Conservation (phyloP, 2,888 invertebrate genomes). For the Scelioninae gen. 2 region DNA sequence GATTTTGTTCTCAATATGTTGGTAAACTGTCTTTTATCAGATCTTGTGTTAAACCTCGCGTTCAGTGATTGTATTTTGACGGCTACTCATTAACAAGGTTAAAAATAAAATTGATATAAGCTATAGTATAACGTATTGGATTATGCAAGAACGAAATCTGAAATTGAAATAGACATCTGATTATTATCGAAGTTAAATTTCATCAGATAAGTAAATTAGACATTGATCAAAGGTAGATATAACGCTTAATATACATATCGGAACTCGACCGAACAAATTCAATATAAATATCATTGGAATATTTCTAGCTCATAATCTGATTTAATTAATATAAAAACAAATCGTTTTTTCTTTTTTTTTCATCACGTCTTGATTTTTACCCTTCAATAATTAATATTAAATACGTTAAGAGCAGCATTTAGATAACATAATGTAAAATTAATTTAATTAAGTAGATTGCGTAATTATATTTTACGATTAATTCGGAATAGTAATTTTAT, state of each 20-base stretch:
- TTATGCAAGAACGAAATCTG: background rate
- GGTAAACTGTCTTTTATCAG: too few relatives aligned
- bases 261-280: background rate
- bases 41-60: background rate
- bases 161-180: conserved; percentile 13
- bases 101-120: conserved; percentile 6
- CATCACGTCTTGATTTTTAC: background rate
- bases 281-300: background rate
- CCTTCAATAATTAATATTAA: background rate
- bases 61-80: background rate
- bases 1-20: too few relatives aligned
- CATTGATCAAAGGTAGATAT: conserved; percentile 9
- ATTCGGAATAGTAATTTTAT: too few relatives aligned
- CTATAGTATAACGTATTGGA: background rate
- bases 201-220: conserved; percentile 18
- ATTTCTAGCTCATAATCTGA: conserved; percentile 2
- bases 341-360: background rate
- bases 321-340: background rate
- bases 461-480: too few relatives aligned
- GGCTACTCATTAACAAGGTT: too few relatives aligned
- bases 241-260: background rate
- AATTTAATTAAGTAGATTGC: too few relatives aligned
- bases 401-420: too few relatives aligned
- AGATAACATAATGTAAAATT: too few relatives aligned
- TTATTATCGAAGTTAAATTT: conserved; percentile 18